Conservation (phyloP, 2,888 invertebrate species). For the Drosophila maculinotata region DNA sequence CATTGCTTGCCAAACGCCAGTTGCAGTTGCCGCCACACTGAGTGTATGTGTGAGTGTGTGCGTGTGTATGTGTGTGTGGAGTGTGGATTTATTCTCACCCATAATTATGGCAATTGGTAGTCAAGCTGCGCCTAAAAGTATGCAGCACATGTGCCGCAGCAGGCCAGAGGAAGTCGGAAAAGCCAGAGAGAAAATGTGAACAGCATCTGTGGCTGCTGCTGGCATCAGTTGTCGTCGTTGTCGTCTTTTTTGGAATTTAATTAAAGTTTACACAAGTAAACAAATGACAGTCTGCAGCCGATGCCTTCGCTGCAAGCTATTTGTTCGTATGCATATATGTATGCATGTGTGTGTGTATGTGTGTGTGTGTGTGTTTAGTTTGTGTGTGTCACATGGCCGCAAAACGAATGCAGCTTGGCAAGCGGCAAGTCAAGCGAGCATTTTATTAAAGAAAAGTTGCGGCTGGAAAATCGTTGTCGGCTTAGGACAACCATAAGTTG, state of each 20-base stretch:
- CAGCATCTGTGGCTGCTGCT: constrained; percentile 38
- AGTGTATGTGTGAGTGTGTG: neutral
- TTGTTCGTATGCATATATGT: constrained; percentile 18
- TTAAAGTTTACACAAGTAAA: constrained; percentile 80
- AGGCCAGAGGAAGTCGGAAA: constrained; percentile 6
- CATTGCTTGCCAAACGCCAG: constrained; percentile 37
- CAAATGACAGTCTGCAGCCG: constrained; percentile 78
- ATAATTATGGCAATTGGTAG: constrained; percentile 76
- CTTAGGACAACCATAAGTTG: constrained; percentile 34
- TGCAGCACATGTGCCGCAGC: constrained; percentile 38
- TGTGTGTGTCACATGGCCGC: constrained; percentile 63
- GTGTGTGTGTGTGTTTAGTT: constrained; percentile 7
- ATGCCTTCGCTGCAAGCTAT: constrained; percentile 39
- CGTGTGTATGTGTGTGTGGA: neutral
- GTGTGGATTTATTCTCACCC: constrained; percentile 43
- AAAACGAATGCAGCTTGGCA: constrained; percentile 61
- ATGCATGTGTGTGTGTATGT: constrained; percentile 7
- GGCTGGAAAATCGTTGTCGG: constrained; percentile 45
- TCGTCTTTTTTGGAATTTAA: constrained; percentile 78
- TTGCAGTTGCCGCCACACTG: constrained; percentile 3
- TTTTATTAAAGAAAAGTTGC: constrained; percentile 72
- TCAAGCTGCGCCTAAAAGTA: constrained; percentile 53
- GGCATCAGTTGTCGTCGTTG: constrained; percentile 63
- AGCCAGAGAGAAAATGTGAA: constrained; percentile 46
- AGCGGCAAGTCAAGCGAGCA: constrained; percentile 56